Evolutionary conservation across 2,113 vertebrate species (phyloP), one percentile per base, ranked within the genome.

Genomic region (Falcunculus frontatus): DNA sequence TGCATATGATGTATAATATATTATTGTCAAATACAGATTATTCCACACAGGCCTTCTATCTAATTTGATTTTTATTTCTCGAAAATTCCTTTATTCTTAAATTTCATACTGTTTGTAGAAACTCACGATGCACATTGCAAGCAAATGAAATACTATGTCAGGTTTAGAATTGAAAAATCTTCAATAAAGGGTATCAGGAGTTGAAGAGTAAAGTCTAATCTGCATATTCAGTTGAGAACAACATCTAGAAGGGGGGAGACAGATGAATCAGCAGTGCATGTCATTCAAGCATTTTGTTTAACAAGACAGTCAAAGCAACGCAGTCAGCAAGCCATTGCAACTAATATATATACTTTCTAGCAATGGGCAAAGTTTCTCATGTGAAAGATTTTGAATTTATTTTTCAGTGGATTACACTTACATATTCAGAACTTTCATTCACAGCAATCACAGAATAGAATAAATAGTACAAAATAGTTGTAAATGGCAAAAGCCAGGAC

Each of bases 11-110:
- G 49, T 87, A 68, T 65, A 55, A 53, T 84, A 79, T 59, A 11
- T 80, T 88, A 27, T 39, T 81, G 35, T 74, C 72, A 94, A 94
- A 90, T 93, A 90, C 30, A 95, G 35, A 59, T 90, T 86, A 67
- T 86, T 96, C 27, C 33, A 88, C 27, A 47, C 15, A 88, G 25
- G 65, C 6, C 3, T 80, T 57, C 30, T 74, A 20, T 32, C 18
- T 86, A 30, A 74, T 44, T 76, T 84, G n/a, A 25, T 62, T 69
- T 91, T 52, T 94, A 14, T 85, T 83, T 93, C 13, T 47, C 79
- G 35, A 88, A 53, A 90, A 70, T 63, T 22, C 8, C 16, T 83
- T 74, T 70, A 29, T 70, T 55, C 21, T 50, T 84, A 44, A 7
- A n/a, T 62, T 88, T 68, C 44, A 33, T 33, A 42, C 4, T 13